Evolutionary conservation across 2,888 invertebrate genomes (phyloP).

Genomic region (Willowsia nigromaculata): DNA sequence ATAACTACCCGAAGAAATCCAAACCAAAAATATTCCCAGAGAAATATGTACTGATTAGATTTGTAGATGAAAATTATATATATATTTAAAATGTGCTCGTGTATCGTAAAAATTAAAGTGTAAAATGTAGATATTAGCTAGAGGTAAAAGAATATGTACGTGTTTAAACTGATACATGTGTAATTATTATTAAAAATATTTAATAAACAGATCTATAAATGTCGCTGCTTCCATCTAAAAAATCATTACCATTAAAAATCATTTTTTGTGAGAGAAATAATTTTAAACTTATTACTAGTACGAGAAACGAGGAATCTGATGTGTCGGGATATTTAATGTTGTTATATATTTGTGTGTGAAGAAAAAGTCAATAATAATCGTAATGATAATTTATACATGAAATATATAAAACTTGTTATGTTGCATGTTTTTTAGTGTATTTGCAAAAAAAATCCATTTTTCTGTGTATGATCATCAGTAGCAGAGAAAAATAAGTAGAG

Average conservation of each 20-base stretch:
- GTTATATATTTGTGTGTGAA: background rate
- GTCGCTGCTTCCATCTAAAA: constrained; percentile 44
- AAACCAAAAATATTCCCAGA: constrained; percentile 31
- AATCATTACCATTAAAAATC: constrained; percentile 10
- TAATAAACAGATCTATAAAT: background rate
- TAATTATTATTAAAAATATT: background rate
- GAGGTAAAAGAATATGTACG: background rate
- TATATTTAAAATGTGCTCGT: background rate
- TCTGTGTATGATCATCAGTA: background rate
- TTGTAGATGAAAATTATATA: background rate
- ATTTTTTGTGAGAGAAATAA: background rate
- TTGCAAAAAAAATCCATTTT: background rate
- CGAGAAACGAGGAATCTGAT: too few species aligned
- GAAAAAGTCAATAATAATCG: background rate
- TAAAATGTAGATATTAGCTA: background rate
- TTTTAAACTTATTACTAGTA: background rate
- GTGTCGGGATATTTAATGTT: too few species aligned
- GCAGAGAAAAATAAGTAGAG: background rate
- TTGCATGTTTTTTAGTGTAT: constrained; percentile 12
- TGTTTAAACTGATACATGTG: background rate
- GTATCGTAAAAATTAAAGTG: background rate
- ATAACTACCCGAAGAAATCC: background rate
- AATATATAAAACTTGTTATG: background rate
- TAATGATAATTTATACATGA: too few species aligned
- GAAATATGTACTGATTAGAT: constrained; percentile 49